A percentile compares a stretch with the other conserved stretches of the same genome.
Evolutionary conservation across 92 coral and sea anemone genomes (phyloP).

Genomic region (Epizoanthus ramosus): DNA sequence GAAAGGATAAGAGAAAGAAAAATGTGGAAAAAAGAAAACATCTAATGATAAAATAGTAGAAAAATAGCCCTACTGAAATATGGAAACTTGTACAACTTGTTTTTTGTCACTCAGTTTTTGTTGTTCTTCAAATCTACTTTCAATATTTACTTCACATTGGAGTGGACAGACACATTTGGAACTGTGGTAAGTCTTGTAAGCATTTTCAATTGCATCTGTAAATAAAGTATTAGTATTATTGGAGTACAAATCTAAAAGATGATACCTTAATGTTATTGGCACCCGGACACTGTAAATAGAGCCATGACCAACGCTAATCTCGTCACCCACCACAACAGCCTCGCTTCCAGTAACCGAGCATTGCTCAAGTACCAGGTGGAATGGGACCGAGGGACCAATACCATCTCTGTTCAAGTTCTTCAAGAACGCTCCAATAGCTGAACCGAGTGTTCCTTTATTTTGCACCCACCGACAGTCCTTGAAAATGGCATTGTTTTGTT

Average conservation of each 20-base stretch:
- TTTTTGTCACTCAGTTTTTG: too few relatives aligned
- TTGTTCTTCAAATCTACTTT: too few relatives aligned
- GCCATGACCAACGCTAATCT: constrained; percentile 5
- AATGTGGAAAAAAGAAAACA: too few relatives aligned
- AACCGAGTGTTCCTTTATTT: constrained; percentile 37
- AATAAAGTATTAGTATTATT: too few relatives aligned
- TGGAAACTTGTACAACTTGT: too few relatives aligned
- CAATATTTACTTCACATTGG: too few relatives aligned
- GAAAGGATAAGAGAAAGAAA: too few relatives aligned
- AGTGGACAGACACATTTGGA: too few relatives aligned
- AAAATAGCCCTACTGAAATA: too few relatives aligned
- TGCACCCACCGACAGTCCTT: constrained; percentile 12
- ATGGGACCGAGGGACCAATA: constrained; percentile 39
- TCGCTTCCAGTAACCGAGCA: constrained; percentile 32
- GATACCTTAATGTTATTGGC: constrained; percentile 24
- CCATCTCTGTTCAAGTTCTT: constrained; percentile 33
- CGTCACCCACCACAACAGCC: constrained; percentile 20
- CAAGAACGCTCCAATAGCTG: constrained; percentile 35
- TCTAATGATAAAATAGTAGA: too few relatives aligned
- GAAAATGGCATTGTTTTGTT: constrained; percentile 10
- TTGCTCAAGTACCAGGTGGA: constrained; percentile 21
- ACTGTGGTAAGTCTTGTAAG: too few relatives aligned
- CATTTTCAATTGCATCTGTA: too few relatives aligned
- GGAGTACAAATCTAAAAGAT: background rate
- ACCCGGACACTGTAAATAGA: constrained; percentile 36